phyloP scores from a whole-genome alignment of 2,888 invertebrate genomes.

The Drosophila fulvimacula region DNA sequence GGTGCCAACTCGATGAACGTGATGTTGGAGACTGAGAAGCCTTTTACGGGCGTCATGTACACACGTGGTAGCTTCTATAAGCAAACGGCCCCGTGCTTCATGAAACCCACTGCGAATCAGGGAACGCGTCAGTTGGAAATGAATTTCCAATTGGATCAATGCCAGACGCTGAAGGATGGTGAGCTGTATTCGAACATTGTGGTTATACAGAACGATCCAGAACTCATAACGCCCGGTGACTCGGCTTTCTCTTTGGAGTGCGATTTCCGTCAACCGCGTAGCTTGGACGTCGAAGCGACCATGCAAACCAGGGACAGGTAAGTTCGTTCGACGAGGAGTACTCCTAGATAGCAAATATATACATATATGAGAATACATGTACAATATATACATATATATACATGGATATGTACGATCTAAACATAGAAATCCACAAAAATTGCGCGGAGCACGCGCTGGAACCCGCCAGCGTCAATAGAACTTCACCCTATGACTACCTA shows the following conservation, averaged over 20 bases:
- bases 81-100: slow-evolving; percentile 86
- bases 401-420: slow-evolving; percentile 48
- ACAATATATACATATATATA: slow-evolving; percentile 29
- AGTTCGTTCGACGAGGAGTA: slow-evolving; percentile 20
- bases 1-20: slow-evolving; percentile 87
- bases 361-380: slow-evolving; percentile 4
- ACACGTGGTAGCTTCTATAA: slow-evolving; percentile 87
- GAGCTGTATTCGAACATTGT: slow-evolving; percentile 87
- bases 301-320: slow-evolving; percentile 85
- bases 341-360: neutral
- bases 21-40: slow-evolving; percentile 86
- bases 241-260: slow-evolving; percentile 89
- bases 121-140: slow-evolving; percentile 86
- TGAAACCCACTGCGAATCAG: slow-evolving; percentile 85
- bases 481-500: slow-evolving; percentile 43
- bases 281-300: slow-evolving; percentile 86
- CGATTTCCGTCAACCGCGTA: slow-evolving; percentile 87
- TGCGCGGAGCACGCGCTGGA: slow-evolving; percentile 84
- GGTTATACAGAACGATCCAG: slow-evolving; percentile 89
- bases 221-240: slow-evolving; percentile 88
- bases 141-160: slow-evolving; percentile 86
- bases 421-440: slow-evolving; percentile 84
- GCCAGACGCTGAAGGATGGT: slow-evolving; percentile 86
- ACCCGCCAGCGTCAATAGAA: slow-evolving; percentile 83
- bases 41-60: slow-evolving; percentile 88